Percentiles rank a stretch among this genome's conserved stretches.
Conservation (phyloP, 2,888 invertebrate species). For the Amblyjoppa proteus region DNA sequence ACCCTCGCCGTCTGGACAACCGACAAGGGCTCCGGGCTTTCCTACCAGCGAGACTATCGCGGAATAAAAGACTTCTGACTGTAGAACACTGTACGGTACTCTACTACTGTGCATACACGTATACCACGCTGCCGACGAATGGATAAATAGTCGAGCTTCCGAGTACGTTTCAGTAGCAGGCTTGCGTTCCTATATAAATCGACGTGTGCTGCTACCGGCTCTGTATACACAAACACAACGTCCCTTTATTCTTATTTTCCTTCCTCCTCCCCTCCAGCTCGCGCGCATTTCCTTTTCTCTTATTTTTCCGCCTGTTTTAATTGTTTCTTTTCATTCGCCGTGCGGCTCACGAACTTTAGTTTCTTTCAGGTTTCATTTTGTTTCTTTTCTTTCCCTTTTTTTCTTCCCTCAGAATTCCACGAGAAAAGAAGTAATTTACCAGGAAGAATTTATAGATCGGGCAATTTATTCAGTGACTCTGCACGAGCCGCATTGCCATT, state of each 20-base stretch:
- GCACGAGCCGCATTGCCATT: background rate
- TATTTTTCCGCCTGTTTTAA: conserved; percentile 60
- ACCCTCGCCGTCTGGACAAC: conserved; percentile 66
- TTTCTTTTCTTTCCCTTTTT: background rate
- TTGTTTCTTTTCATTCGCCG: conserved; percentile 28
- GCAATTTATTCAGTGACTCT: background rate
- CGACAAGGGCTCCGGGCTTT: conserved; percentile 57
- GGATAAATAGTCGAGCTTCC: conserved; percentile 65
- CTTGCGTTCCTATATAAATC: conserved; percentile 51
- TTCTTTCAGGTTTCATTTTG: conserved; percentile 4
- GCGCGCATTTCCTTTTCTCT: conserved; percentile 47
- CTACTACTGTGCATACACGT: conserved; percentile 36
- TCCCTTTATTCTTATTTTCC: conserved; percentile 43
- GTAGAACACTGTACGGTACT: conserved; percentile 32
- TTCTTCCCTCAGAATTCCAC: background rate
- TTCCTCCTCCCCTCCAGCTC: conserved; percentile 54
- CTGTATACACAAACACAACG: conserved; percentile 42
- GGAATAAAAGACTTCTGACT: conserved; percentile 60
- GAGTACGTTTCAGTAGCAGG: conserved; percentile 72
- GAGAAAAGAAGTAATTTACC: background rate
- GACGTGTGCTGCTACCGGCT: conserved; percentile 42
- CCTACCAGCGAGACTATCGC: conserved; percentile 54
- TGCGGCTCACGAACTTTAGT: conserved; percentile 2
- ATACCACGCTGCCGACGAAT: conserved; percentile 31
- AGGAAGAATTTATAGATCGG: background rate